Conservation (phyloP, 2,797 vertebrate genomes). For the Cuniculus paca region DNA sequence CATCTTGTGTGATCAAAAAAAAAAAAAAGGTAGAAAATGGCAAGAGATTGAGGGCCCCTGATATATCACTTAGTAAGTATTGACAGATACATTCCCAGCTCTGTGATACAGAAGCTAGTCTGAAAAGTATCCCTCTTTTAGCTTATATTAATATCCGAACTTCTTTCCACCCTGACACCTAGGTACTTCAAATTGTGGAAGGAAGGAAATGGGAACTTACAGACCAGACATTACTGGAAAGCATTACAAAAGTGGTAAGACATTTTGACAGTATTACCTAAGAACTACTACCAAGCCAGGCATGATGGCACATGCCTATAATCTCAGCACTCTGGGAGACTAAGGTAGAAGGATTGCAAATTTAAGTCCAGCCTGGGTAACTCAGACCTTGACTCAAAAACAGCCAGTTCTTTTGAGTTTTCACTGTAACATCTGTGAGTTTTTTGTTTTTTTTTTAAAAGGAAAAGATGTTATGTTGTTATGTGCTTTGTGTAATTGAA, state of each 20-base stretch:
- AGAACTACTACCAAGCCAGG: neutral
- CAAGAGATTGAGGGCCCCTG: neutral
- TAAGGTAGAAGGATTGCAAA: neutral
- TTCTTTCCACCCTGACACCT: neutral
- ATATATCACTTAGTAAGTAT: neutral
- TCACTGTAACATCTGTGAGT: neutral
- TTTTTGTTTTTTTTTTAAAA: neutral
- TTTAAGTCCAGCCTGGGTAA: neutral
- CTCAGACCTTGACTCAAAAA: neutral
- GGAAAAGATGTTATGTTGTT: neutral
- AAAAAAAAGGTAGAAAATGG: neutral
- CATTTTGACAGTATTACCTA: neutral
- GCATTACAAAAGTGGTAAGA: neutral
- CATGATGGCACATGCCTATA: neutral
- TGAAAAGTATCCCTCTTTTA: neutral
- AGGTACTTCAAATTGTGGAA: slow-evolving; percentile 11
- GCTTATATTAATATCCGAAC: neutral
- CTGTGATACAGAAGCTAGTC: neutral
- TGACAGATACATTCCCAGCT: neutral
- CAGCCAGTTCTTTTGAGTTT: neutral
- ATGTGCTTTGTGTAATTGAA: slow-evolving; percentile 33
- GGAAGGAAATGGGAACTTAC: neutral
- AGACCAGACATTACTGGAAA: slow-evolving; percentile 18
- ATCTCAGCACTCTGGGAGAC: neutral
- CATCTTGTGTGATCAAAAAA: neutral